These are phyloP conservation scores for Dryomyza anilis DNA, from an alignment of 2,888 invertebrate genomes.

Conservation along the genomic window DNA sequence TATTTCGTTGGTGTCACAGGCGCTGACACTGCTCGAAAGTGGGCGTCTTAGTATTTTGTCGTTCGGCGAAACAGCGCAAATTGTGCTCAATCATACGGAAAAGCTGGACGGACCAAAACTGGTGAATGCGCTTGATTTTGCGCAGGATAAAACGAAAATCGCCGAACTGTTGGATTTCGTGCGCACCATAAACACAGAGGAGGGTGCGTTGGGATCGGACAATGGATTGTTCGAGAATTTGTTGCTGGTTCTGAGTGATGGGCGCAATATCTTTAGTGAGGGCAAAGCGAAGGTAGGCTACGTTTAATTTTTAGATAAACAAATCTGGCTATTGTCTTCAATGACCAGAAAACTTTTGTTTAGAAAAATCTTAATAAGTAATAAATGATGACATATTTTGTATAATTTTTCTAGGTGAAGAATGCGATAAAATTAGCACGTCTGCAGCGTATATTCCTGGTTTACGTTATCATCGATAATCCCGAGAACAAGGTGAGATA, in stretches of 20 bases:
- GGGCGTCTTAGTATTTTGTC: constrained; percentile 91
- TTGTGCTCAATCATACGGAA: constrained; percentile 91
- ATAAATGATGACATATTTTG: neutral
- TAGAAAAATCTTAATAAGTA: neutral
- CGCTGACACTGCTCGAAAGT: constrained; percentile 89
- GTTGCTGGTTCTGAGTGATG: constrained; percentile 92
- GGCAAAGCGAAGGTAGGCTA: constrained; percentile 74
- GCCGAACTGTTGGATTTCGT: constrained; percentile 81
- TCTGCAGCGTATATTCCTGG: constrained; percentile 84
- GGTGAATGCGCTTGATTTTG: constrained; percentile 82
- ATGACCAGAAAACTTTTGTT: neutral
- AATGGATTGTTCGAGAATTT: constrained; percentile 65
- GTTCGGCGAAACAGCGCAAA: constrained; percentile 82
- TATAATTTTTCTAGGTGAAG: constrained; percentile 63
- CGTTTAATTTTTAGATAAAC: neutral
- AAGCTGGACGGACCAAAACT: constrained; percentile 80
- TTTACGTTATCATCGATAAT: constrained; percentile 95
- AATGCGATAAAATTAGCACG: constrained; percentile 81
- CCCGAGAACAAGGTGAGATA: constrained; percentile 79
- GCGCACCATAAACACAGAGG: constrained; percentile 69
- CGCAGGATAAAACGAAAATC: constrained; percentile 87
- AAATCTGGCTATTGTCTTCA: neutral
- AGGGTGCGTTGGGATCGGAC: constrained; percentile 57
- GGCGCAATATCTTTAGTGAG: constrained; percentile 88
- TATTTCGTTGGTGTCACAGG: constrained; percentile 86